Conservation (phyloP, 1,140 invertebrate species). For the Apis cerana region DNA sequence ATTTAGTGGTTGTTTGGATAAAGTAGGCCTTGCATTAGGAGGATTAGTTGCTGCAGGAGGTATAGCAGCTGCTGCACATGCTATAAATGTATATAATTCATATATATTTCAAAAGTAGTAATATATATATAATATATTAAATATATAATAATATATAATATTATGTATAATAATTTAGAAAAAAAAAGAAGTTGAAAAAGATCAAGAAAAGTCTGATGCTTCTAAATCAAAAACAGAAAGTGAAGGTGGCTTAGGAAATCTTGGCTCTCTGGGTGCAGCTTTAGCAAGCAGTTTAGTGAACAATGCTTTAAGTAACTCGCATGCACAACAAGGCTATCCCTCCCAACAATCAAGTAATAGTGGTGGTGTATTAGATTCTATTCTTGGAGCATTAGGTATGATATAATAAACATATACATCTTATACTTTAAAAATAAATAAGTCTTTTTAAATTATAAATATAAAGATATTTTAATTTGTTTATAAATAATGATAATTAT, state of each 20-base stretch:
- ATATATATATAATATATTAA: not conserved
- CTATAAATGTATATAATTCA: slow-evolving; percentile 68
- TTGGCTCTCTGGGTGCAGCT: slow-evolving; percentile 74
- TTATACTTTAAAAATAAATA: slow-evolving; percentile 9
- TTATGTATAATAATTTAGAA: slow-evolving; percentile 63
- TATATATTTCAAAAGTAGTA: not conserved
- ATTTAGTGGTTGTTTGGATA: slow-evolving; percentile 72
- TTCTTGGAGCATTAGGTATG: slow-evolving; percentile 77
- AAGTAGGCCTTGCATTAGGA: slow-evolving; percentile 76
- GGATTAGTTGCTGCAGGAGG: slow-evolving; percentile 78
- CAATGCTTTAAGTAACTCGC: slow-evolving; percentile 70
- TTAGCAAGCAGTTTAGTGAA: slow-evolving; percentile 75
- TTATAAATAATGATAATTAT: not conserved
- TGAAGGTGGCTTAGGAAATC: slow-evolving; percentile 71
- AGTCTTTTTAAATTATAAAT: not conserved
- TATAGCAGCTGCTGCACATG: slow-evolving; percentile 76
- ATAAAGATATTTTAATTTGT: not conserved
- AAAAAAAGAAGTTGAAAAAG: slow-evolving; percentile 70
- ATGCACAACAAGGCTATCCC: slow-evolving; percentile 74
- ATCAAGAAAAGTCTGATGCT: slow-evolving; percentile 72
- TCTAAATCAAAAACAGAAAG: slow-evolving; percentile 69
- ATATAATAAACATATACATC: slow-evolving; percentile 24
- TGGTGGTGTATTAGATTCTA: slow-evolving; percentile 74
- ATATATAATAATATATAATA: not conserved
- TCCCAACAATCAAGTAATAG: slow-evolving; percentile 62